phyloP scores from a whole-genome alignment of 2,113 vertebrate species.

The Phocoena sinus region DNA sequence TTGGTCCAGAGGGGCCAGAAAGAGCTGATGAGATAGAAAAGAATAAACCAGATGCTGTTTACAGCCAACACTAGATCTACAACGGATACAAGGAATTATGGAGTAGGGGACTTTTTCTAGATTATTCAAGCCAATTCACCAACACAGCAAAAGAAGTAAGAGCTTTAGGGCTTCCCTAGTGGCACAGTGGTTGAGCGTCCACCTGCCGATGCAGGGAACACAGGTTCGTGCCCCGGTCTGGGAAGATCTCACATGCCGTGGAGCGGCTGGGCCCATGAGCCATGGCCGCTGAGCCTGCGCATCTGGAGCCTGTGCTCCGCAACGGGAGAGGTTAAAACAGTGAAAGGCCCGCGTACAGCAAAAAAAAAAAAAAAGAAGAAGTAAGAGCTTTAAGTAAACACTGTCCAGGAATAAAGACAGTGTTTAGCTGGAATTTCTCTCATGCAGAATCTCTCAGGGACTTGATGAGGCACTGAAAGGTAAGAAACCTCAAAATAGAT shows the following conservation, averaged over 20 bases:
- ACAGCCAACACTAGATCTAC: background rate
- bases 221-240: too few relatives aligned
- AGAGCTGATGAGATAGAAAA: background rate
- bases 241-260: too few relatives aligned
- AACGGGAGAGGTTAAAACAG: too few relatives aligned
- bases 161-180: background rate
- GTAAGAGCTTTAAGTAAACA: background rate
- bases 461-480: background rate
- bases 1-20: background rate
- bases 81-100: background rate
- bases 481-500: conserved; percentile 15
- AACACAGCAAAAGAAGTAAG: background rate
- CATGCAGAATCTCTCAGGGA: background rate
- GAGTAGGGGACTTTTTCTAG: background rate
- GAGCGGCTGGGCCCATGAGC: too few relatives aligned
- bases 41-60: background rate
- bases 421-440: background rate
- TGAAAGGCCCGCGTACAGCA: too few relatives aligned
- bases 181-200: too few relatives aligned
- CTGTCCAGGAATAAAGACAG: background rate
- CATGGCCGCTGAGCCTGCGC: too few relatives aligned
- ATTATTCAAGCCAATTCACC: background rate
- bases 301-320: too few relatives aligned
- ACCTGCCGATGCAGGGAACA: too few relatives aligned
- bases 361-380: too few relatives aligned